Conservation (phyloP, 2,797 vertebrate genomes). For the Nannoperca obscura region DNA sequence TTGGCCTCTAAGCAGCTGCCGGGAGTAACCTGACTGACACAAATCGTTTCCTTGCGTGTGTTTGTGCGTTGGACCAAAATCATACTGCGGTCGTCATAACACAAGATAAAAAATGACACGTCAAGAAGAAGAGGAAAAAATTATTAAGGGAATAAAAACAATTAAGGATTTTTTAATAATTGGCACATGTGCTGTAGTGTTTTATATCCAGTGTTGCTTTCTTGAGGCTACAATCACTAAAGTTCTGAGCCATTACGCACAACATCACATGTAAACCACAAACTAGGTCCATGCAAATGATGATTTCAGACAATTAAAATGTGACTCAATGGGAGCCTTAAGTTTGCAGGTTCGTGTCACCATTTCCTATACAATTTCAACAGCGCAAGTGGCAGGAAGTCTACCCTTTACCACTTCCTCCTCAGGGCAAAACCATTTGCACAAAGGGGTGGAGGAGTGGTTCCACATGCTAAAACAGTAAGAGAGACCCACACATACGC, state of each 20-base stretch:
- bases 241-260: neutral
- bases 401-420: conserved; percentile 80
- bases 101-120: conserved; percentile 7
- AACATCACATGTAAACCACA: neutral
- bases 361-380: conserved; percentile 75
- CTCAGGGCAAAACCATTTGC: conserved; percentile 4
- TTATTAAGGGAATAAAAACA: neutral
- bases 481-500: neutral
- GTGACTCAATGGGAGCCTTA: neutral
- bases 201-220: neutral
- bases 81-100: neutral
- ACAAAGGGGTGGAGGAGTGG: neutral
- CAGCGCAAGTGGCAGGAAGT: conserved; percentile 75
- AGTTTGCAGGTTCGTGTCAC: conserved; percentile 49
- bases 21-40: conserved; percentile 3
- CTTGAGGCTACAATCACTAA: neutral
- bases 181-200: neutral
- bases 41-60: conserved; percentile 20
- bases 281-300: accelerated
- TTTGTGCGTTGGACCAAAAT: neutral
- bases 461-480: neutral
- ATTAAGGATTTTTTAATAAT: neutral
- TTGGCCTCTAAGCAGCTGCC: conserved; percentile 19
- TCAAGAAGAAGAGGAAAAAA: neutral
- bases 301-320: neutral